Evolutionary conservation across 2,888 invertebrate genomes (phyloP).

Genomic region (Hyalella azteca): DNA sequence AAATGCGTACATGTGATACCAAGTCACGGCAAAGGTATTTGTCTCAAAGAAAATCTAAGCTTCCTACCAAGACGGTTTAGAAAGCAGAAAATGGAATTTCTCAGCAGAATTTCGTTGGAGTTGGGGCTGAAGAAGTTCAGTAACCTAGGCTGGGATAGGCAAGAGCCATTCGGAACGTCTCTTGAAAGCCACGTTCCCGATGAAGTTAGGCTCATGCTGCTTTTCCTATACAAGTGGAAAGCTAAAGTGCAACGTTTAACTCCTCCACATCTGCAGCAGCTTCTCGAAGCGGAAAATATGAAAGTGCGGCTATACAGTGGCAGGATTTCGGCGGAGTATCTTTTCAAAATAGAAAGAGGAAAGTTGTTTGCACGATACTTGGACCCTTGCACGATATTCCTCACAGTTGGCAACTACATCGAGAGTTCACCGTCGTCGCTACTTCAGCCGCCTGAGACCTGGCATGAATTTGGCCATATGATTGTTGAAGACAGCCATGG

Average conservation of each 20-base stretch:
- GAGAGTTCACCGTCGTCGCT: background rate
- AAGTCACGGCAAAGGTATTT: too few relatives aligned
- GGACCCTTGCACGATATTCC: background rate
- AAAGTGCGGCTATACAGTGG: background rate
- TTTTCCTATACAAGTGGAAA: background rate
- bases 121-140: background rate
- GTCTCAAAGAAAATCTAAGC: too few relatives aligned
- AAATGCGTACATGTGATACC: too few relatives aligned
- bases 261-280: background rate
- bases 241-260: background rate
- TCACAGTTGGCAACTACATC: background rate
- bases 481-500: background rate
- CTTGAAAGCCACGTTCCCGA: background rate
- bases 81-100: background rate
- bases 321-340: background rate
- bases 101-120: background rate
- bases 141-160: background rate
- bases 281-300: background rate
- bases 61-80: too few relatives aligned
- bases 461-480: background rate
- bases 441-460: background rate
- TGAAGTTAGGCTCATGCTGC: background rate
- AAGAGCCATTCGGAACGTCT: background rate
- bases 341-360: background rate
- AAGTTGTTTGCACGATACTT: background rate